Conservation (phyloP, 2,888 invertebrate species). For the Xylota sylvarum region DNA sequence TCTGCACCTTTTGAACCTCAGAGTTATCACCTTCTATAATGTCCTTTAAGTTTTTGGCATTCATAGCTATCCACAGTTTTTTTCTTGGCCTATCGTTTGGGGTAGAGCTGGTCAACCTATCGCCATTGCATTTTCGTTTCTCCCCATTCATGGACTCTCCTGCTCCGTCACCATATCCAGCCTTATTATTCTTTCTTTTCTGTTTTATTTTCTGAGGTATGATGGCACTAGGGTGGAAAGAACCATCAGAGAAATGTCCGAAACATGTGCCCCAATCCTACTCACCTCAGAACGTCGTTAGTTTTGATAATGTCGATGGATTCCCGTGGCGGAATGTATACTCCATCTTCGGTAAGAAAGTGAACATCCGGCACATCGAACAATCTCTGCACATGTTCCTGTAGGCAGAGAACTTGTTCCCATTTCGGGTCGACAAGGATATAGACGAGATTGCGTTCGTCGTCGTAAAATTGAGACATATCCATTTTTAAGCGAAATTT, state of each 20-base stretch:
- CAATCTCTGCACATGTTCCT: constrained; percentile 79
- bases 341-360: constrained; percentile 79
- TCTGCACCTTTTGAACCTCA: neutral
- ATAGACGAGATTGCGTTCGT: constrained; percentile 78
- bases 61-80: neutral
- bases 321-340: constrained; percentile 79
- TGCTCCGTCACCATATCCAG: neutral
- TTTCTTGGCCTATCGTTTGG: constrained; percentile 35
- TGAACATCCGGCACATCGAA: constrained; percentile 78
- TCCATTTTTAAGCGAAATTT: constrained; percentile 79
- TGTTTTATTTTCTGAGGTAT: constrained; percentile 4
- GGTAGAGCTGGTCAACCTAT: constrained; percentile 36
- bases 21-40: neutral
- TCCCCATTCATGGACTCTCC: neutral
- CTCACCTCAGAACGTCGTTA: constrained; percentile 76
- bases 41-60: neutral
- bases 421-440: constrained; percentile 79
- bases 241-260: neutral
- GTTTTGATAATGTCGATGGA: constrained; percentile 78
- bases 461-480: constrained; percentile 79
- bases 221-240: constrained; percentile 19
- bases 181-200: constrained; percentile 9
- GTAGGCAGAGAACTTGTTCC: constrained; percentile 78
- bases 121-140: constrained; percentile 32
- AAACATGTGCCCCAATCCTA: neutral